A percentile compares a stretch with the other conserved stretches of the same genome.
Evolutionary conservation across 1,140 invertebrate species (phyloP).

Genomic region (Maniola jurtina): DNA sequence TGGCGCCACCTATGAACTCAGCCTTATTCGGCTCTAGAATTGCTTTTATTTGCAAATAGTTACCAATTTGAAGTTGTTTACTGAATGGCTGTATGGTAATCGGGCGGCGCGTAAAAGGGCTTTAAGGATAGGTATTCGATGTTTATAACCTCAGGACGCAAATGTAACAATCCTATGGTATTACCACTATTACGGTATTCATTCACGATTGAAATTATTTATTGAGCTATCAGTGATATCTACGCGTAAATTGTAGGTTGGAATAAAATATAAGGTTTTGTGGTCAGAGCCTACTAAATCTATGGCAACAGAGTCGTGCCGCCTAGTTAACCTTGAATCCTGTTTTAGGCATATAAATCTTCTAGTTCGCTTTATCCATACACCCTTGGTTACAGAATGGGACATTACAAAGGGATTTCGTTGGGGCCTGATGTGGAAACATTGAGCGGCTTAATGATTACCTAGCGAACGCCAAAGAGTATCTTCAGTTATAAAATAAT

Average conservation of each 20-base stretch:
- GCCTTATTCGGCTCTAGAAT: constrained; percentile 39
- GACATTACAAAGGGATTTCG: too few species aligned
- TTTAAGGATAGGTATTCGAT: constrained; percentile 21
- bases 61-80: constrained; percentile 37
- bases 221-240: constrained; percentile 19
- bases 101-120: constrained; percentile 28
- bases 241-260: constrained; percentile 14
- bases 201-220: constrained; percentile 17
- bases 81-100: constrained; percentile 34
- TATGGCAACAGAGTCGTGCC: neutral
- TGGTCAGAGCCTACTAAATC: neutral
- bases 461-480: too few species aligned
- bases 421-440: too few species aligned
- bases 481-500: too few species aligned
- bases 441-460: too few species aligned
- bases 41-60: constrained; percentile 40
- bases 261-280: constrained; percentile 2
- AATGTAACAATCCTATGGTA: constrained; percentile 24
- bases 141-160: constrained; percentile 25
- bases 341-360: neutral
- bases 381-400: too few species aligned
- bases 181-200: constrained; percentile 2
- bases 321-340: neutral
- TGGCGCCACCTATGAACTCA: constrained; percentile 46
- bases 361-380: too few species aligned